Base-by-base conservation (phyloP, 1,140 invertebrate genomes). In the Polypedilum vanderplanki region DNA sequence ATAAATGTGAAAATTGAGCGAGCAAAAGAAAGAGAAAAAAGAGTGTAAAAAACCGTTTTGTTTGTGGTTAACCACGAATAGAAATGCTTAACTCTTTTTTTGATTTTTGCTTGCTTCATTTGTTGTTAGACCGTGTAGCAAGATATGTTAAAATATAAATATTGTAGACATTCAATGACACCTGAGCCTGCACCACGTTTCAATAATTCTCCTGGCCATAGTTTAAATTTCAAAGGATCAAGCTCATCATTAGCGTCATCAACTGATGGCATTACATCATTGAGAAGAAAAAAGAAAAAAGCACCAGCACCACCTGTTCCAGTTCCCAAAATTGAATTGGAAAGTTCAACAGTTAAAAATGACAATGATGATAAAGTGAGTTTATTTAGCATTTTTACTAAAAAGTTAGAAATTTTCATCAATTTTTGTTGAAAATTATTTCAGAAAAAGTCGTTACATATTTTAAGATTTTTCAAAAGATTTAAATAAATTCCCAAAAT, bases 151-250 rank as follows among this genome's bases (percentile, higher is more conserved):
- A 79, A 79, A 77, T 77, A 77, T 73, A 77, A 78, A 77, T 79
- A 76, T 78, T 77, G 41, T 76, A 77, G 46, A 70, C 40, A 74
- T 12, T 33, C 17, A 77, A 78, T 75, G 15, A 85, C 85, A 20
- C 85, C 85, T 20, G 85, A 87, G 76, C 78, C 81, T 20, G 82
- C 80, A 77, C 79, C 80, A n/a, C 76, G 78, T 65, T 74, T 73
- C 12, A 20, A 74, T 74, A 12, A 22, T 41, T 46, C 74, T 33
- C 10, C 22, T 40, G 40, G 22, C 1, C 57, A 24, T 75, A 78
- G 15, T 74, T 73, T n/a, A n/a, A n/a, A n/a, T n/a, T n/a, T 77
- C 22, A 77, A 79, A 41, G 78, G 78, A 7, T 80, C 80, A 20
- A 79, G 77, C 46, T 77, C 76, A 33, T 80, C 80, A 0, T 24